These are phyloP conservation scores for Octopus bimaculoides DNA, from an alignment of 1,140 invertebrate genomes.

Conservation along the genomic window DNA sequence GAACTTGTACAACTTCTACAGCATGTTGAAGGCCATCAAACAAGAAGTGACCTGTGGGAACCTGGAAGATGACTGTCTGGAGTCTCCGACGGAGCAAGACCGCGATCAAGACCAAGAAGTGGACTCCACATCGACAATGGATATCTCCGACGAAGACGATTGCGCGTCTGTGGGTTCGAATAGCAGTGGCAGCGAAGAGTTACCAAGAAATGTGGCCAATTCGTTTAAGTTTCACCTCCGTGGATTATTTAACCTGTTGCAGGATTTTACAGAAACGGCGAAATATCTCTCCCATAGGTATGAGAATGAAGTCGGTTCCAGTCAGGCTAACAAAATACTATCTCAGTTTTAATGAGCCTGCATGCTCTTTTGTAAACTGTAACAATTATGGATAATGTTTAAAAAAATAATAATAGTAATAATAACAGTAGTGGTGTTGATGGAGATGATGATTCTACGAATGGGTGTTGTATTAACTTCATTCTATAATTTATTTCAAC, in stretches of 20 bases:
- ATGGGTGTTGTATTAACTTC: too few species aligned
- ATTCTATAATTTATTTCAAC: too few species aligned
- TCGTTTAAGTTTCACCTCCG: conserved; percentile 38
- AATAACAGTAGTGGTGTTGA: too few species aligned
- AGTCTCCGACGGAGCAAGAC: neutral
- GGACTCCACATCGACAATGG: neutral
- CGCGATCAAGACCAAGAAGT: neutral
- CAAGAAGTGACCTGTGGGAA: conserved; percentile 35
- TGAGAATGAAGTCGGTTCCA: conserved; percentile 34
- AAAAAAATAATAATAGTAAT: too few species aligned
- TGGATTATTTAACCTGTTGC: conserved; percentile 36
- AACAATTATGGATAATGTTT: too few species aligned
- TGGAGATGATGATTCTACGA: too few species aligned
- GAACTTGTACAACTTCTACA: conserved; percentile 39
- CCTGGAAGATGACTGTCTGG: neutral
- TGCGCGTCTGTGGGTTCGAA: conserved; percentile 14
- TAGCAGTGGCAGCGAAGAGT: conserved; percentile 16
- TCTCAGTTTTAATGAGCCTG: too few species aligned
- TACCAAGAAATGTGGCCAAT: conserved; percentile 34
- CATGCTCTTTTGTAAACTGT: too few species aligned
- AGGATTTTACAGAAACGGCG: conserved; percentile 43
- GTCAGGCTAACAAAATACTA: neutral
- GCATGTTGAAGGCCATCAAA: conserved; percentile 36
- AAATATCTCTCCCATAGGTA: conserved; percentile 37
- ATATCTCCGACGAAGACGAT: conserved; percentile 17